These are phyloP conservation scores for Eleutherodactylus coqui DNA, from an alignment of 2,797 vertebrate species.

Conservation along the genomic window DNA sequence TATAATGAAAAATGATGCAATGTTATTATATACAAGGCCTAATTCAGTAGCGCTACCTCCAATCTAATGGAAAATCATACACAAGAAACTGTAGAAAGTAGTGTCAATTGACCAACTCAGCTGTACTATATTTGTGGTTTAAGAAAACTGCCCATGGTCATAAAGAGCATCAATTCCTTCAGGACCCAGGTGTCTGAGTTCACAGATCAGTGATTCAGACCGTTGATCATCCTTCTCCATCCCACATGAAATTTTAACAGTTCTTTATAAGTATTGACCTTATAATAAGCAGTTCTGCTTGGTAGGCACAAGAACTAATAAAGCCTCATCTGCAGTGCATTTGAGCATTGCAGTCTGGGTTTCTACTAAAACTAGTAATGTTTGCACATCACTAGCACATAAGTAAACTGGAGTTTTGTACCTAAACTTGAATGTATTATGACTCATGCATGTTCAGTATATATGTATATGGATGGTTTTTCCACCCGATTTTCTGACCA, in stretches of 20 bases:
- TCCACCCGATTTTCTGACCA: too few relatives aligned
- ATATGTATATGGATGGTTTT: too few relatives aligned
- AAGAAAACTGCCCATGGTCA: slow-evolving; percentile 20
- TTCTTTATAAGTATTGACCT: slow-evolving; percentile 50
- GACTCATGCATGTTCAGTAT: too few relatives aligned
- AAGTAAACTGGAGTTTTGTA: neutral
- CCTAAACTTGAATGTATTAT: too few relatives aligned
- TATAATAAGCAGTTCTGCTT: slow-evolving; percentile 54
- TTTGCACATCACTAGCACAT: neutral
- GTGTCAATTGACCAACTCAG: neutral
- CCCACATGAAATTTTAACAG: slow-evolving; percentile 47
- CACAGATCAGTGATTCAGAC: slow-evolving; percentile 46
- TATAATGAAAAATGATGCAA: neutral
- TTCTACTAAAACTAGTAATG: neutral
- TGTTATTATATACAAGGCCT: too few relatives aligned
- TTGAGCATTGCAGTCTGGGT: neutral
- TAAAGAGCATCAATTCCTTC: slow-evolving; percentile 22
- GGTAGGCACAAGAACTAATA: slow-evolving; percentile 40
- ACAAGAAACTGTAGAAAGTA: neutral
- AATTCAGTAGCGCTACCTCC: too few relatives aligned
- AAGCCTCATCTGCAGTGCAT: slow-evolving; percentile 42
- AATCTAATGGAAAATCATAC: neutral
- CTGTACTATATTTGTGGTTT: neutral
- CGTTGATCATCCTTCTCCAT: slow-evolving; percentile 16
- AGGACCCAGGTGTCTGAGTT: slow-evolving; percentile 29